phyloP scores from a whole-genome alignment of 1,140 invertebrate genomes.

The Sitophilus oryzae region DNA sequence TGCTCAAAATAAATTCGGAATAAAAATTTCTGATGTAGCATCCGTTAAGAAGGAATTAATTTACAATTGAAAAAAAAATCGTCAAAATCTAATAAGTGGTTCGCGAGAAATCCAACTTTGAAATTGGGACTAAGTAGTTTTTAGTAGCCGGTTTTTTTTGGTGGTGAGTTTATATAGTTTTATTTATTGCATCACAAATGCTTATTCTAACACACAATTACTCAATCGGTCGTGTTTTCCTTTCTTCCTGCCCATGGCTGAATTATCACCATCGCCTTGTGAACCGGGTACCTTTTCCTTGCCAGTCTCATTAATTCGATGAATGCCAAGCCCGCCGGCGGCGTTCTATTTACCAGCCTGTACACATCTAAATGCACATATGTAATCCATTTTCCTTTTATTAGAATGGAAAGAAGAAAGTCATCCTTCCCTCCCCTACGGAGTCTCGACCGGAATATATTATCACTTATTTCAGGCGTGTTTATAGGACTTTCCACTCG shows the following conservation, averaged over 20 bases:
- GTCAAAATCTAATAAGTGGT: too few relatives aligned
- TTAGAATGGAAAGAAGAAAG: neutral
- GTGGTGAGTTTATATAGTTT: too few relatives aligned
- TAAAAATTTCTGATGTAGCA: too few relatives aligned
- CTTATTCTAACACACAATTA: too few relatives aligned
- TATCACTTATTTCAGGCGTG: constrained; percentile 22
- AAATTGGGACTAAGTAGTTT: too few relatives aligned
- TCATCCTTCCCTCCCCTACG: neutral
- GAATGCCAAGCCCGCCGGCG: neutral
- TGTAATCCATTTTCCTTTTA: constrained; percentile 12
- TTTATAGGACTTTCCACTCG: constrained; percentile 19
- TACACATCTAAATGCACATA: constrained; percentile 16
- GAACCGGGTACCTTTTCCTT: neutral
- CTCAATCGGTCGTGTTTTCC: neutral
- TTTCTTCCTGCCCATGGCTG: neutral
- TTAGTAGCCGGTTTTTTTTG: too few relatives aligned
- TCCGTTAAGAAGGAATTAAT: too few relatives aligned
- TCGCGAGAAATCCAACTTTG: too few relatives aligned
- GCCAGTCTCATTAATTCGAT: neutral
- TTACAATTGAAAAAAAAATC: too few relatives aligned
- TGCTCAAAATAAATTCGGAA: too few relatives aligned
- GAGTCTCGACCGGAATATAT: constrained; percentile 17
- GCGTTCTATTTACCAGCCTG: neutral
- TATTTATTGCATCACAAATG: too few relatives aligned
- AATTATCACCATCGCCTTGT: neutral